Base-by-base conservation (phyloP, 2,797 vertebrate species). In the Cichlasoma orientale region DNA sequence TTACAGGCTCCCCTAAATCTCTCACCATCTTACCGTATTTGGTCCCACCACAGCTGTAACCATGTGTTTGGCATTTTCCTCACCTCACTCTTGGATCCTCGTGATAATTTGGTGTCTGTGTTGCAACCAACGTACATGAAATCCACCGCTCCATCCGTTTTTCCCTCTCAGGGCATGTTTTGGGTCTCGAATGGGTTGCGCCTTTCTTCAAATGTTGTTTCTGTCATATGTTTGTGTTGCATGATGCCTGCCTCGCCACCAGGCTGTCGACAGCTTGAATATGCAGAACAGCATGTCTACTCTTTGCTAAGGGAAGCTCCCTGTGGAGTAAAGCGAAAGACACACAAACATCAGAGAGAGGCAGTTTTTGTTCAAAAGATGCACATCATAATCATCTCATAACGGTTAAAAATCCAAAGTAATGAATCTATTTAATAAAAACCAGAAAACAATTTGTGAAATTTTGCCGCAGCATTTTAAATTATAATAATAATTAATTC, bases 1-100 rank as follows among this genome's bases (percentile, higher is more conserved):
- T 92, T 78, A 77, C 74, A 80, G 88, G 76, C 86, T 56, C 58
- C 79, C 83, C 77, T 59, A 71, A 86, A 82, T 75, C 81, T 86
- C 85, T 82, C 89, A 86, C 82, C 75, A 27, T 81, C 82, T 82
- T 83, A 66, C 79, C 82, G 58, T 85, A 74, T 79, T 85, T 82
- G 31, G 80, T 86, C 84, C 80, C 79, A 63, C 82, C 79, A 73
- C 84, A 74, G 72, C 68, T 79, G 72, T 89, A 27, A 77, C 78
- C 72, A 58, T 88, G 88, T 89, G 84, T 90, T 76, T 86, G 78
- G 69, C 84, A 78, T 88, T 25, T n/a, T 81, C 82, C 82, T 76
- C 77, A 33, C 77, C 81, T 82, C 79, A 12, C 61, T 74, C 71
- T 47, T 63, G 84, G 81, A 73, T 82, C 78, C 56, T 83, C 75